Evolutionary conservation across 2,888 invertebrate genomes (phyloP), one percentile per base, ranked within the genome.

Genomic region (Philereme vetulata): DNA sequence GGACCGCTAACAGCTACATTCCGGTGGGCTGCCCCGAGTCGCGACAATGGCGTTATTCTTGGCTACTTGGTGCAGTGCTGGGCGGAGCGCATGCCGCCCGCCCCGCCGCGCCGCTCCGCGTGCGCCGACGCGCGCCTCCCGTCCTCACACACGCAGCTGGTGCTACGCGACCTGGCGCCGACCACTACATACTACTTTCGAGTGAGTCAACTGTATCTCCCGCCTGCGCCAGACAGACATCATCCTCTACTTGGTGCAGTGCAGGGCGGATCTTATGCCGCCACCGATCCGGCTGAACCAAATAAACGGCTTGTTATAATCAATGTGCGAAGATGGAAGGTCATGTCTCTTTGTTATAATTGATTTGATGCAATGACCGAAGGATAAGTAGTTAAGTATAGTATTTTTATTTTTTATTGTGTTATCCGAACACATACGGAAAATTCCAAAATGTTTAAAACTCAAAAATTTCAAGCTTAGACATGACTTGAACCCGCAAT

Each of bases 21-120:
- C 68, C 95, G 98, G 5, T 98, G 98, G 98, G 94, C 95, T 66
- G 86, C 93, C 0, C 98, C 98, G 0, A 82, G 90, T 43, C 93
- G 94, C 56, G 93, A 95, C 3, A 97, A 97, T 81, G 97, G 97
- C 0, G 85, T 96, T 5, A 93, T 97, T 38, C 87, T 94, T 50
- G 95, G 95, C 1, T 98, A 97, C 83, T 93, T 94, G 65, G 93
- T 95, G 3, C 88, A 93, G 64, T 96, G 96, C 81, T 97, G 96
- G 95, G 62, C 71, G 38, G 61, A 62, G 48, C 66, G 72, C 50
- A 50, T 64, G 32, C 63, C 67, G 3, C 40, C 71, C 5, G 61
- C 74, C 4, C 62, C 78, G 5, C 89, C 80, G 10, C 86, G 93
- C 48, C 83, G 92, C n/a, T 87, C 93, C 5, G 87, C 93, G 8